Evolutionary conservation across 2,113 vertebrate species (phyloP).

Genomic region (Carollia perspicillata): DNA sequence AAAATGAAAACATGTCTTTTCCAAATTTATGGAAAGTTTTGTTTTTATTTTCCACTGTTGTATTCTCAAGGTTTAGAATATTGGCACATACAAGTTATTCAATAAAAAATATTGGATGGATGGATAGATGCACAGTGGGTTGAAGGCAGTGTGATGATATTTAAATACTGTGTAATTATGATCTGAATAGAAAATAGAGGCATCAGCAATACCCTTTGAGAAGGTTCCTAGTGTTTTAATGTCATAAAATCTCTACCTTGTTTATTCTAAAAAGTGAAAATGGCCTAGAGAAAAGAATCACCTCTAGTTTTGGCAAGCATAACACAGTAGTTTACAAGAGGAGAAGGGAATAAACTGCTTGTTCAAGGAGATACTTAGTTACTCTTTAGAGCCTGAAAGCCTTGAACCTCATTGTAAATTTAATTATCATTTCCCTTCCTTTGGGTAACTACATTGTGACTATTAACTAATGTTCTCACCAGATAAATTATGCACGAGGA

Average conservation of each 20-base stretch:
- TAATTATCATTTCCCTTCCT: not conserved
- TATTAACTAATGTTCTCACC: not conserved
- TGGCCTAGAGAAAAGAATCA: constrained; percentile 34
- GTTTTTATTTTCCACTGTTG: not conserved
- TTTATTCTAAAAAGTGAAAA: constrained; percentile 30
- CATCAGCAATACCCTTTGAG: constrained; percentile 8
- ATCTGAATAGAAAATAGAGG: not conserved
- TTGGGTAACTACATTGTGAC: constrained; percentile 21
- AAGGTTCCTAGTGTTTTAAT: constrained; percentile 11
- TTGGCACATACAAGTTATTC: not conserved
- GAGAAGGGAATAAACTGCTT: not conserved
- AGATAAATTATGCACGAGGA: not conserved
- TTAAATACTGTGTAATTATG: not conserved
- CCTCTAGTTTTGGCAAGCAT: not conserved
- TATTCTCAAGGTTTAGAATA: not conserved
- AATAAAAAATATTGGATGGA: constrained; percentile 2
- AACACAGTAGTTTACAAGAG: constrained; percentile 16
- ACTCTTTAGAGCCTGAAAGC: not conserved
- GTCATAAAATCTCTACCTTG: not conserved
- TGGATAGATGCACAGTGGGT: not conserved
- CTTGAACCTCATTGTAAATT: not conserved
- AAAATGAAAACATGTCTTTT: not conserved
- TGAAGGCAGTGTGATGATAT: not conserved
- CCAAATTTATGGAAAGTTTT: not conserved
- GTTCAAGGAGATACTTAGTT: not conserved